Evolutionary conservation across 2,888 invertebrate genomes (phyloP), one percentile per base, ranked within the genome.

Genomic region (Aphelenchoides bicaudatus): DNA sequence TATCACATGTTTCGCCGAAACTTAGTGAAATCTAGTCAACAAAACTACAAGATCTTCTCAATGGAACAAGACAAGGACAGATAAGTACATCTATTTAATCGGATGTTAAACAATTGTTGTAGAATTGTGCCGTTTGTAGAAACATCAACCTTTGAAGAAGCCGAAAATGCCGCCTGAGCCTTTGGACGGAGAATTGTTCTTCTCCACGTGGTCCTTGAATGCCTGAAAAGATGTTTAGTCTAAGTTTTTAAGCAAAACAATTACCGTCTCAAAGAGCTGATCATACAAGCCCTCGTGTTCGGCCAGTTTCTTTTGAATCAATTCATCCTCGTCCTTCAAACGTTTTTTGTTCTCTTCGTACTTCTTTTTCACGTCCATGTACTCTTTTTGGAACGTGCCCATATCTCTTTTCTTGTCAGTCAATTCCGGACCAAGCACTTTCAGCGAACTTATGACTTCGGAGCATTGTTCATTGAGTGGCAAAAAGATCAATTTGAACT

Each of bases 311-410:
- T 70, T 67, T 25, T 50, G 46, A 25, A 76, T 69, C 1, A 56
- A 61, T 27, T 73, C 72, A 39, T 77, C 77, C 57, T 76, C 77
- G 3, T 52, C 47, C 56, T 76, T 76, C 48, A 76, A 48, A 29
- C 70, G 62, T 27, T 59, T 65, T 25, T 66, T 64, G 5, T 71
- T 71, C 13, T 59, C 73, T 56, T 75, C 75, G 52, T 65, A 75
- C 73, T 65, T 72, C 49, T 65, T 65, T 58, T 75, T 78, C 0
- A 75, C 68, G 2, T 74, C 73, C 39, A 69, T 65, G 61, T 67
- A 79, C 38, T 79, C 78, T 34, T 59, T 64, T 56, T 78, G 76
- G 55, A 79, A 79, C 28, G 62, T 60, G 16, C 64, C 28, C 78
- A 79, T 75, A 37, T 77, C 77, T 6, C 51, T 61, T 52, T 78